phyloP scores from a whole-genome alignment of 64 coral and sea anemone species.

The Trachythela sp. region DNA sequence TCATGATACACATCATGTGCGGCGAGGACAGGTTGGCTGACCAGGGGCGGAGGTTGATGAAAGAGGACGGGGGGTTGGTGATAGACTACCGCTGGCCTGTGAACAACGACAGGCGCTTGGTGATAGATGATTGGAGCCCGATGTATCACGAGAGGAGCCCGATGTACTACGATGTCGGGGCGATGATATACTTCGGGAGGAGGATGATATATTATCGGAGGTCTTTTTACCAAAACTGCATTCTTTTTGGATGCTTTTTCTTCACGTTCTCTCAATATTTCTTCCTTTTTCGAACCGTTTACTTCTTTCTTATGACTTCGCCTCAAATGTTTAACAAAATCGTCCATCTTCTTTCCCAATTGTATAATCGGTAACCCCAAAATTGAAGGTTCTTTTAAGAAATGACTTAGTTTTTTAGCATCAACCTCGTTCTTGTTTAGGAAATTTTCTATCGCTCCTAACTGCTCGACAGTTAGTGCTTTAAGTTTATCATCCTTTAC shows the following conservation, averaged over 20 bases:
- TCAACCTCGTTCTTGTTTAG: background rate
- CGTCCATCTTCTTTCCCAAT: background rate
- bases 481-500: background rate
- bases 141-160: constrained; percentile 86
- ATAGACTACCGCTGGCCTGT: constrained; percentile 95
- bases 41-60: constrained; percentile 90
- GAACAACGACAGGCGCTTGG: constrained; percentile 86
- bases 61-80: constrained; percentile 91
- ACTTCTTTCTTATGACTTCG: background rate
- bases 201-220: constrained; percentile 91
- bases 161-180: constrained; percentile 89
- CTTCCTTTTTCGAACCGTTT: background rate
- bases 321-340: background rate
- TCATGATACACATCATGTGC: background rate
- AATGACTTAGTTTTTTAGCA: background rate
- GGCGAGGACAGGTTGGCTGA: constrained; percentile 51
- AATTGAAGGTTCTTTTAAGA: background rate
- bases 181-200: constrained; percentile 97
- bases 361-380: background rate
- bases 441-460: background rate
- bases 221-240: constrained; percentile 66
- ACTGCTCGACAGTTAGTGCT: background rate
- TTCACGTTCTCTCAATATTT: background rate
- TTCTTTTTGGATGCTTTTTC: background rate
- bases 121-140: constrained; percentile 94